A percentile compares a stretch with the other conserved stretches of the same genome.
Conservation (phyloP, 1,140 invertebrate species). For the Drosophila novamexicana region DNA sequence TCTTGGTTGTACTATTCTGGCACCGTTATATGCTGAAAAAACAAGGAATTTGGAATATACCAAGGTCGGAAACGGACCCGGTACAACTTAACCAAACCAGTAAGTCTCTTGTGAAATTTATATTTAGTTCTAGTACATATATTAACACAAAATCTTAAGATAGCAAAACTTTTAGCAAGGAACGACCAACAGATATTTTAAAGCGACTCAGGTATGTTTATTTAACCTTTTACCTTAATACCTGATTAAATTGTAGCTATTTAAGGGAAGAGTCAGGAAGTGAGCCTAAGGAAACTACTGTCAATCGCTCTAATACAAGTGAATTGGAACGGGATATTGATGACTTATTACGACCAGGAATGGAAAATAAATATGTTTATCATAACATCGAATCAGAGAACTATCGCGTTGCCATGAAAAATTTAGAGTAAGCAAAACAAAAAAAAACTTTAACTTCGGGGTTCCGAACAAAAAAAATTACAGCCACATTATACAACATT, state of each 20-base stretch:
- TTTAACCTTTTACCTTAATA: not conserved
- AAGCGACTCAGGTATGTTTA: constrained; percentile 48
- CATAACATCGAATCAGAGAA: constrained; percentile 85
- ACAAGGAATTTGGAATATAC: constrained; percentile 67
- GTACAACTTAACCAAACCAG: constrained; percentile 21
- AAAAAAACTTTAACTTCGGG: not conserved
- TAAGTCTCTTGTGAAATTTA: constrained; percentile 2
- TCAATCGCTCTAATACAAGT: not conserved
- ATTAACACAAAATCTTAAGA: constrained; percentile 8
- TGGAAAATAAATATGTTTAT: constrained; percentile 67
- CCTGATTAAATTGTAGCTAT: not conserved
- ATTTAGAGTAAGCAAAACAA: constrained; percentile 62
- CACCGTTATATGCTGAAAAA: constrained; percentile 90
- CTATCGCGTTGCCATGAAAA: constrained; percentile 87
- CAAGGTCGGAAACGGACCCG: constrained; percentile 23
- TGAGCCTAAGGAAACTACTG: not conserved
- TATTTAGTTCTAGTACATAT: not conserved
- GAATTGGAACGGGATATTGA: constrained; percentile 56
- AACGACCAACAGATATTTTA: constrained; percentile 41
- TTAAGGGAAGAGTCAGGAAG: constrained; percentile 84
- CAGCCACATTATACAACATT: not conserved
- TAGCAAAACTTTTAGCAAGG: constrained; percentile 23
- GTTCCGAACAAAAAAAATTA: not conserved
- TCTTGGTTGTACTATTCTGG: constrained; percentile 97
- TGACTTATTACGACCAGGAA: constrained; percentile 68